Conservation (phyloP, 1,140 invertebrate species). For the Mactra quadrangularis region DNA sequence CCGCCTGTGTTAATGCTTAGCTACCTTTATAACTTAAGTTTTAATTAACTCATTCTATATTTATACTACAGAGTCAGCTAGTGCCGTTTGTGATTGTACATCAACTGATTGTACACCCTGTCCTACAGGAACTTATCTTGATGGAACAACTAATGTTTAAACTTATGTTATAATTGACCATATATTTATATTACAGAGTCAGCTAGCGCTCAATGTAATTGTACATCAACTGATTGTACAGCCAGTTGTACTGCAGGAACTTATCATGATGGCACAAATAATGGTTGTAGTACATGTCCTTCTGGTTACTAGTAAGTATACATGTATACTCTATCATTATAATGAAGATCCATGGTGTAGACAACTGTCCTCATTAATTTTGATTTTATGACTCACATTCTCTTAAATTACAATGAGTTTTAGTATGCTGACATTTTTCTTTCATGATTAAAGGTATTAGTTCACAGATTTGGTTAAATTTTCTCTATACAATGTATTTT, state of each 20-base stretch:
- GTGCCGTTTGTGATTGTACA: constrained; percentile 36
- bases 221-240: constrained; percentile 27
- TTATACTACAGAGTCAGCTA: constrained; percentile 14
- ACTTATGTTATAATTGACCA: not conserved
- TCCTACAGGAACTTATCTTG: constrained; percentile 34
- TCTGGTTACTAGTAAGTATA: constrained; percentile 49
- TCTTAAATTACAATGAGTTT: too few species aligned
- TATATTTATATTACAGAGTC: constrained; percentile 51
- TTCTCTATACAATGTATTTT: too few species aligned
- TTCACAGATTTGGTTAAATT: too few species aligned
- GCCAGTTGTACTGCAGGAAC: constrained; percentile 34
- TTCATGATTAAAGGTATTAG: too few species aligned
- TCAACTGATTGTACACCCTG: constrained; percentile 17
- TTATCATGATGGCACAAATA: not conserved
- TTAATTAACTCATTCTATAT: not conserved
- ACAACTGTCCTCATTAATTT: too few species aligned
- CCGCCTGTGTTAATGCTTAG: too few species aligned
- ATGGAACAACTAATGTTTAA: not conserved
- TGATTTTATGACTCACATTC: too few species aligned
- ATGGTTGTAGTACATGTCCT: constrained; percentile 37
- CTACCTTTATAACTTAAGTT: too few species aligned
- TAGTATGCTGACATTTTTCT: too few species aligned
- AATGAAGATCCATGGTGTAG: too few species aligned
- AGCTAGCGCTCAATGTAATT: constrained; percentile 23
- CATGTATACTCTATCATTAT: too few species aligned